Base-by-base conservation (phyloP, 2,797 vertebrate genomes). In the Sciurus vulgaris region DNA sequence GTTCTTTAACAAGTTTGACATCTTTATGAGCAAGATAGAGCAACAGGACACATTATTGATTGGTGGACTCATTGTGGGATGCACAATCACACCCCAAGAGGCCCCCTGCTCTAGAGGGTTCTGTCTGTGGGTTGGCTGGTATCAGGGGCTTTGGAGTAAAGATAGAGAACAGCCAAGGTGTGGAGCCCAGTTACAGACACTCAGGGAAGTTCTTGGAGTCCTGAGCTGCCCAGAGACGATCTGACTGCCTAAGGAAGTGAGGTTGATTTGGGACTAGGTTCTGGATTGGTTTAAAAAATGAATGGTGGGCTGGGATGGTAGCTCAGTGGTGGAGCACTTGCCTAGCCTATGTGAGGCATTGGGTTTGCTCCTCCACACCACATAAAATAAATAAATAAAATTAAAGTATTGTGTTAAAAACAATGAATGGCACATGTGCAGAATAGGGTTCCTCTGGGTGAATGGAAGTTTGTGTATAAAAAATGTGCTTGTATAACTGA, bases 161-260 rank as follows among this genome's bases (percentile, higher is more conserved):
- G 33, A n/a, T 1, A 26, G 67, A 61, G 59, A 65, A 28, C 7
- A n/a, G 3, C 12, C 2, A 0, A 6, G 11, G 38, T 38, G 18
- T 13, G 14, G 26, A 10, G 20, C 9, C 13, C 65, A 59, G 73
- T 0, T 22, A 0, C 49, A 49, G 33, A 17, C 22, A 9, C 56
- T 33, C 12, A 20, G 44, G 63, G 65, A 49, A 18, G 74, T 49
- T 69, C 11, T 13, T 7, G 35, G 54, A 79, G 17, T 26, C 56
- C n/a, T 7, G 3, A 30, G 28, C 44, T 81, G 38, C 18, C 44
- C 3, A 26, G 44, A 63, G 35, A 49, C 47, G 47, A 24, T 4
- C 13, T 8, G 33, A 35, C 13, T 47, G 24, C 47, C 61, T 33
- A 30, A 26, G 67, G n/a, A 26, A 8, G 24, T 41, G 11, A 65